phyloP scores from a whole-genome alignment of 2,888 invertebrate species.

The Rhingia rostrata region DNA sequence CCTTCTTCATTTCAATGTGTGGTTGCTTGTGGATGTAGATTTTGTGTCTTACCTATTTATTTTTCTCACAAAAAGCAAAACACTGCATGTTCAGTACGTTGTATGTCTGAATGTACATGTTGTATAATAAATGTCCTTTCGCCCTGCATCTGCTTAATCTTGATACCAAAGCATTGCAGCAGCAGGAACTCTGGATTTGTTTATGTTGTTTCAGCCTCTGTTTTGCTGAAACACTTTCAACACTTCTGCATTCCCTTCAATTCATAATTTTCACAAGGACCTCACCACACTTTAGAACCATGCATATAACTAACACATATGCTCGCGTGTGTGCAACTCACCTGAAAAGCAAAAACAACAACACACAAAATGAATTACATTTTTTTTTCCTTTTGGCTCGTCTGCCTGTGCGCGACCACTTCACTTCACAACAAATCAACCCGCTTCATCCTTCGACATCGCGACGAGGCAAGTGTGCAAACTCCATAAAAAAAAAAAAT shows the following conservation, averaged over 20 bases:
- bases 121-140: conserved; percentile 59
- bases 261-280: conserved; percentile 70
- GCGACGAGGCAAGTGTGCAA: conserved; percentile 35
- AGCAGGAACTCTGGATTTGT: conserved; percentile 38
- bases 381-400: neutral
- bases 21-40: conserved; percentile 7
- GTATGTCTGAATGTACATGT: conserved; percentile 42
- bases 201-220: conserved; percentile 54
- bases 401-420: conserved; percentile 26
- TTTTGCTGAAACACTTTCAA: conserved; percentile 66
- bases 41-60: conserved; percentile 19
- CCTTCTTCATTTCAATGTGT: conserved; percentile 38
- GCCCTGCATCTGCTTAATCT: conserved; percentile 56
- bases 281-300: conserved; percentile 32
- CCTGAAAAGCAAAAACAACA: conserved; percentile 38
- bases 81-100: conserved; percentile 32
- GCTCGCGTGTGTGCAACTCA: conserved; percentile 48
- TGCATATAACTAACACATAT: conserved; percentile 28
- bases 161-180: conserved; percentile 39
- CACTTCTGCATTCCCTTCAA: conserved; percentile 58
- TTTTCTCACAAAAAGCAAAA: conserved; percentile 9
- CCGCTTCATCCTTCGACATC: conserved; percentile 43
- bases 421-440: conserved; percentile 60
- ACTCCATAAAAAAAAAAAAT: conserved; percentile 42
- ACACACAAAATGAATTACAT: conserved; percentile 1